Evolutionary conservation across 2,888 invertebrate species (phyloP).

Genomic region (Eucera pruinosa): DNA sequence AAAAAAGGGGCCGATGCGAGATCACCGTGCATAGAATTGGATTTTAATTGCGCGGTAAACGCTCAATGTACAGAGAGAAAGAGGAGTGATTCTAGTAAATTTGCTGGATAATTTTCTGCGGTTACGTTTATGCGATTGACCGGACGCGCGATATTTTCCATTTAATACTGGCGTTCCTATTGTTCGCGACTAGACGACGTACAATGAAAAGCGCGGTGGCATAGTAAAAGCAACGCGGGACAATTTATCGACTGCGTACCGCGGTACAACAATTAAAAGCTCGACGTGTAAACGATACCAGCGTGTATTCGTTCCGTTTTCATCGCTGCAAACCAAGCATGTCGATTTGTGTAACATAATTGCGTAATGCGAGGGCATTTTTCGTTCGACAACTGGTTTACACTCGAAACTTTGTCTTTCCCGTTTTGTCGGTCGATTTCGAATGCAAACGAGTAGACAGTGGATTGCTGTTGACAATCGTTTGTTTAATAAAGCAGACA

Average conservation of each 20-base stretch:
- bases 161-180: not conserved
- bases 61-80: no score
- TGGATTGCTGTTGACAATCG: no score
- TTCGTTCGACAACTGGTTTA: no score
- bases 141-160: slow-evolving; percentile 1
- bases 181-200: slow-evolving; percentile 4
- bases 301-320: not conserved
- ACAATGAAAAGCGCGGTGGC: slow-evolving; percentile 5
- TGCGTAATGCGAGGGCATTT: not conserved
- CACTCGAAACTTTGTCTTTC: no score
- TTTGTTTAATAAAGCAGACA: no score
- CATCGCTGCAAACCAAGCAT: not conserved
- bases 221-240: slow-evolving; percentile 5
- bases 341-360: not conserved
- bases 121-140: not conserved
- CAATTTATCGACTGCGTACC: not conserved
- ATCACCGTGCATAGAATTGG: no score
- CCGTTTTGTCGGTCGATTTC: no score
- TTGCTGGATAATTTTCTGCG: not conserved
- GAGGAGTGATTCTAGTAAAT: not conserved
- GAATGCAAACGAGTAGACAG: no score
- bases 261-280: slow-evolving; percentile 15
- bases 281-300: not conserved
- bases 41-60: not conserved
- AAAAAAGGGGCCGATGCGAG: not conserved